phyloP scores from a whole-genome alignment of 1,140 invertebrate species.

The Drosophila insularis region DNA sequence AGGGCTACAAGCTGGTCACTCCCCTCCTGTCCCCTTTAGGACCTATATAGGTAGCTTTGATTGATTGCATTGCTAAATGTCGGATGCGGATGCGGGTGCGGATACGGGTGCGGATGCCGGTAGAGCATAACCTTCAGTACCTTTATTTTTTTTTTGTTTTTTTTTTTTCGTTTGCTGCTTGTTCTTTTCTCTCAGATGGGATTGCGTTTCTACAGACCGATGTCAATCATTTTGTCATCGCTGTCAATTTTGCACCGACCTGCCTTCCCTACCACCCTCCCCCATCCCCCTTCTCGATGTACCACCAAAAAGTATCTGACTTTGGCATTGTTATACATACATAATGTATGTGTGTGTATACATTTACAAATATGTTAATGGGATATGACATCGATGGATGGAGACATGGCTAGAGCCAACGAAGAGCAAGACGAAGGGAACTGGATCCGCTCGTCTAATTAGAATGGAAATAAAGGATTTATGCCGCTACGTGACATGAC shows the following conservation, averaged over 20 bases:
- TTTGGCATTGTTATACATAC: conserved; percentile 39
- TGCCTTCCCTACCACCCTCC: background rate
- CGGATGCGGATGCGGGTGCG: conserved; percentile 83
- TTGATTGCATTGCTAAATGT: conserved; percentile 79
- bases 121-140: background rate
- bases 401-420: conserved; percentile 9
- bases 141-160: background rate
- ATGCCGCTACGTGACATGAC: conserved; percentile 57
- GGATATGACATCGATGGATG: conserved; percentile 21
- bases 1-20: background rate
- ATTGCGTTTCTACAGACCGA: conserved; percentile 52
- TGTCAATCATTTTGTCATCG: conserved; percentile 73
- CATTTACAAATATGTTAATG: conserved; percentile 62
- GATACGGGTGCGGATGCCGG: background rate
- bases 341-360: conserved; percentile 5
- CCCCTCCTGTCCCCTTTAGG: conserved; percentile 41
- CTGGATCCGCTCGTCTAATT: conserved; percentile 43
- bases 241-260: conserved; percentile 48
- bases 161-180: background rate
- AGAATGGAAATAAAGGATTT: conserved; percentile 75
- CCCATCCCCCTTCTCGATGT: background rate
- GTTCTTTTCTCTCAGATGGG: conserved; percentile 12
- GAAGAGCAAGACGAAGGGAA: conserved; percentile 13
- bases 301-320: background rate
- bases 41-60: conserved; percentile 43